Base-by-base conservation (phyloP, 2,797 vertebrate genomes). In the Danio kyathit region DNA sequence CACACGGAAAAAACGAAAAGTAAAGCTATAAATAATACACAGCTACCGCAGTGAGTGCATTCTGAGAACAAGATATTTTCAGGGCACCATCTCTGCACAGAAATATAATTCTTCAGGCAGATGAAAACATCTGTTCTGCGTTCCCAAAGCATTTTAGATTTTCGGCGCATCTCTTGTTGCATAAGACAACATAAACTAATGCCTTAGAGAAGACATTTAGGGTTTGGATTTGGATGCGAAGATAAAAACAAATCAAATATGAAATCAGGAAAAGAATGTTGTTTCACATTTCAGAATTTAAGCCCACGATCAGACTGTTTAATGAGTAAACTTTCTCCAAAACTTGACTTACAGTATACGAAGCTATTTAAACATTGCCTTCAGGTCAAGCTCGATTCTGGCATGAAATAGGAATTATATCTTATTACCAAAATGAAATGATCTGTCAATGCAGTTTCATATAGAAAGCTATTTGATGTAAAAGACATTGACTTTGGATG, bases 1-100 rank as follows among this genome's bases (percentile, higher is more conserved):
- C 83, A 85, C 76, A 61, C 5, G 83, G 85, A 89, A 88, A 84
- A 87, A 87, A 85, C 63, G 74, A 85, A 85, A 85, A 85, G 85
- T 69, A 70, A 81, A 80, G 79, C 86, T 89, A 88, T 89, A 87
- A 89, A 89, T 89, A 89, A 89, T 87, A 74, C 63, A 82, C 49
- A 66, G 79, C 80, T 76, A 63, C 82, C 29, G 78, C 82, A 66
- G 72, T 52, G 64, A 82, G 76, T 52, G 57, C 61, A 82, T 85
- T 85, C 83, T 64, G 81, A 86, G 86, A 81, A 87, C 82, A 49
- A 70, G 79, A 73, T 85, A 80, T 87, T 84, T 86, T 79, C 80
- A 70, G 69, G 66, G 73, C 29, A 63, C 21, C 59, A 49, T 75
- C 80, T 75, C 71, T 17, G 17, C 66, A 81, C 70, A 19, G 38